Evolutionary conservation across 2,113 vertebrate species (phyloP), one percentile per base, ranked within the genome.

Genomic region (Cynoglossus semilaevis): DNA sequence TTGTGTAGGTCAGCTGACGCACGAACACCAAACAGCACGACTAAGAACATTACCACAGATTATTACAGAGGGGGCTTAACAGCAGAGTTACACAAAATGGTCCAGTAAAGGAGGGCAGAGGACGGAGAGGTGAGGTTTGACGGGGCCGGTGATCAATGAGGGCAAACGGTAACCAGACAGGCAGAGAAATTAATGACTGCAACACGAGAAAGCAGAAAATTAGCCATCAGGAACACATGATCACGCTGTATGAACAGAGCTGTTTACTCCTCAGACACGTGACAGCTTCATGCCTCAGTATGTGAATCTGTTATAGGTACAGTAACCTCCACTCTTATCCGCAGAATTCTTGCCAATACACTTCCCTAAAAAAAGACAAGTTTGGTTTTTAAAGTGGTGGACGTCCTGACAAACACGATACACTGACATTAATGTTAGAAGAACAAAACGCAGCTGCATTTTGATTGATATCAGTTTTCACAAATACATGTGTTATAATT

Each of bases 21-120:
- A 45, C 15, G 50, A 71, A 60, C 77, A 64, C 56, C 62, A 69
- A 83, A 75, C 63, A 77, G 59, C 41, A 58, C 43, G 40, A 50
- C 62, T 85, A 83, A 87, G 66, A 63, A 81, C 77, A 81, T 84
- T 84, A 81, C 50, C 60, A n/a, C 47, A 82, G 81, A 85, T 88
- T 85, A 85, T 63, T n/a, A 37, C 54, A 35, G 19, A 12, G 52
- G 42, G 42, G 42, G 11, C 22, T 29, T 29, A 29, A 29, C 42
- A 12, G 14, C 60, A 16, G 16, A 38, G 43, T 55, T 34, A 44
- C 9, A 9, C 18, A 37, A 64, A 62, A 19, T 15, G n/a, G 1
- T 22, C 4, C 50, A 34, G 50, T 16, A 47, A 40, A 58, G 17
- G 42, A 58, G 63, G 52, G 17, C 34, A 49, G 52, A 18, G 34